A percentile compares a stretch with the other conserved stretches of the same genome.
Conservation (phyloP, 2,888 invertebrate species). For the Vanessa cardui region DNA sequence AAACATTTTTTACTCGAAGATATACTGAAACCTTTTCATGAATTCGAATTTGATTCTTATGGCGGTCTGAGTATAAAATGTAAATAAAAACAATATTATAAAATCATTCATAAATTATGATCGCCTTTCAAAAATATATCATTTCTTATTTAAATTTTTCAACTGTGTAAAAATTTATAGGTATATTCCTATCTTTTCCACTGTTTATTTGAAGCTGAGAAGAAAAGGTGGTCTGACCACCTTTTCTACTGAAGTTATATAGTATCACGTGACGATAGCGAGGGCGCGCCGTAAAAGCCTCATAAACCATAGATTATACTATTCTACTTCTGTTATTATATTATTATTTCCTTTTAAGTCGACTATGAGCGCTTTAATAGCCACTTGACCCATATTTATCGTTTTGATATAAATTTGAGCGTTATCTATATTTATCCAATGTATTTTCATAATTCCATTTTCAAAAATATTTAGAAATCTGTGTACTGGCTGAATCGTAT, state of each 20-base stretch:
- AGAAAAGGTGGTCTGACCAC: no score
- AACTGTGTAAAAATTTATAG: no score
- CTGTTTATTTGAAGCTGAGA: background rate
- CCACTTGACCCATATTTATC: background rate
- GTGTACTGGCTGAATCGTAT: no score
- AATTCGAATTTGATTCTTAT: no score
- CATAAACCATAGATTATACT: conserved; percentile 9
- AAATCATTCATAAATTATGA: no score
- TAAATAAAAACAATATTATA: no score
- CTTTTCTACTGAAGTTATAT: background rate
- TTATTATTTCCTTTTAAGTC: conserved; percentile 5
- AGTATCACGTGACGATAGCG: background rate
- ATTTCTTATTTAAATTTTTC: background rate
- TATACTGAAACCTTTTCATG: no score
- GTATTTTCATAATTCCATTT: background rate
- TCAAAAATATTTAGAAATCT: background rate
- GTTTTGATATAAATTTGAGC: background rate
- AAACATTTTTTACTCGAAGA: no score
- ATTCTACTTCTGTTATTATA: conserved; percentile 2
- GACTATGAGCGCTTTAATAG: background rate
- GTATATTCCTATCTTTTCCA: no score
- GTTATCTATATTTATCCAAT: background rate
- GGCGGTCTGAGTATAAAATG: no score
- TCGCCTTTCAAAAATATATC: no score
- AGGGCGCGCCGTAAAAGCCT: background rate